These are phyloP conservation scores for Oreamnos americanus DNA, from an alignment of 2,113 vertebrate species.

Conservation along the genomic window DNA sequence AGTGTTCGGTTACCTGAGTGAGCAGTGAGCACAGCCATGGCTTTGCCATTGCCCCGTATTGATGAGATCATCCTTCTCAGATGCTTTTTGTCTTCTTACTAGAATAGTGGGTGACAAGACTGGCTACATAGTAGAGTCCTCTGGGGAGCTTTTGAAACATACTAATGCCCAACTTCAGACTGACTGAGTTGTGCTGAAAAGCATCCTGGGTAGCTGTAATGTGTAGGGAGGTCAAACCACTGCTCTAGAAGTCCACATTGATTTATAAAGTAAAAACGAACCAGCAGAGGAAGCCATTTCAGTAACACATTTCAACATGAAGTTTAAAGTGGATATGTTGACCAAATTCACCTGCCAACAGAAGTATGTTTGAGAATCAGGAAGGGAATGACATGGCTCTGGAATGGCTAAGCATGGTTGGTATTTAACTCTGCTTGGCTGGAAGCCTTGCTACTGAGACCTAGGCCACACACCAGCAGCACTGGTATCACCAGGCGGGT, in stretches of 20 bases:
- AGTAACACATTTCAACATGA: background rate
- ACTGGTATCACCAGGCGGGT: fast-evolving
- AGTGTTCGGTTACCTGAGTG: background rate
- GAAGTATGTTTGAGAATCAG: background rate
- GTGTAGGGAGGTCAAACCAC: background rate
- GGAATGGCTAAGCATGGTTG: background rate
- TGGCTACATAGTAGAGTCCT: background rate
- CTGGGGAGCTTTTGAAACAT: background rate
- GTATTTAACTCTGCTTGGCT: background rate
- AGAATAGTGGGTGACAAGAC: background rate
- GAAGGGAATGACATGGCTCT: background rate
- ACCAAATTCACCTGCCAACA: background rate
- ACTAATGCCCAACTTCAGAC: background rate
- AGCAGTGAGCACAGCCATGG: background rate
- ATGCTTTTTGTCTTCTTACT: background rate
- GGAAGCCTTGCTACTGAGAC: background rate
- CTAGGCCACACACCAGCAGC: background rate
- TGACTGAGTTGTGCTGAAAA: background rate
- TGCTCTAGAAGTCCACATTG: background rate
- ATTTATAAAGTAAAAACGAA: background rate
- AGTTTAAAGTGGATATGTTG: background rate
- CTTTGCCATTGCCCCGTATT: background rate
- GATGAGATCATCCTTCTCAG: background rate
- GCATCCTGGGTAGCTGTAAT: background rate
- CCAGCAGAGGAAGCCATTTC: background rate